phyloP scores from a whole-genome alignment of 2,888 invertebrate genomes.

The Melanostoma scalare region DNA sequence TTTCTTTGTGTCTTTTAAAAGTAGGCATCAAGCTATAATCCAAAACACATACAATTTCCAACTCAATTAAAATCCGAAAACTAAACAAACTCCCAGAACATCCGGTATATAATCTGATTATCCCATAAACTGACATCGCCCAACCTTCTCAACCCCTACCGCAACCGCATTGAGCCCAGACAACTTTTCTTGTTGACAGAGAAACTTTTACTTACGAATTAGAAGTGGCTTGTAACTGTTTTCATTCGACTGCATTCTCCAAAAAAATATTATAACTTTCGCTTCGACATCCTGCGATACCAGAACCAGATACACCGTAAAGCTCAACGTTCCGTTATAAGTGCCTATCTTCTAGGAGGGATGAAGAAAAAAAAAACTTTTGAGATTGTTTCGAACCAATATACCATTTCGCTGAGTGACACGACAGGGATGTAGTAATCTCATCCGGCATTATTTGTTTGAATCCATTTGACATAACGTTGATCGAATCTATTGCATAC shows the following conservation, averaged over 20 bases:
- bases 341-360: conserved; percentile 15
- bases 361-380: conserved; percentile 10
- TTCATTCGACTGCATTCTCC: conserved; percentile 31
- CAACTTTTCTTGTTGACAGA: conserved; percentile 64
- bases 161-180: background rate
- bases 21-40: background rate
- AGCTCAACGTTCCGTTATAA: conserved; percentile 13
- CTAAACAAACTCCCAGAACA: conserved; percentile 59
- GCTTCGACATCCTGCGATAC: conserved; percentile 24
- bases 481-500: conserved; percentile 11
- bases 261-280: conserved; percentile 41
- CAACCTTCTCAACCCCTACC: conserved; percentile 1
- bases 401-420: background rate
- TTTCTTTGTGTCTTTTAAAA: background rate
- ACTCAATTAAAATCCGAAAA: conserved; percentile 64
- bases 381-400: conserved; percentile 10
- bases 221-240: conserved; percentile 63
- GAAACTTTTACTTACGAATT: conserved; percentile 64
- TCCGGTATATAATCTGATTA: conserved; percentile 43
- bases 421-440: conserved; percentile 11
- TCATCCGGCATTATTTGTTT: conserved; percentile 5
- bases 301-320: conserved; percentile 15
- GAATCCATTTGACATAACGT: conserved; percentile 36
- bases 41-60: conserved; percentile 36
- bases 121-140: background rate